Evolutionary conservation across 2,888 invertebrate genomes (phyloP), one percentile per base, ranked within the genome.

Genomic region (Phyto melanocephala): DNA sequence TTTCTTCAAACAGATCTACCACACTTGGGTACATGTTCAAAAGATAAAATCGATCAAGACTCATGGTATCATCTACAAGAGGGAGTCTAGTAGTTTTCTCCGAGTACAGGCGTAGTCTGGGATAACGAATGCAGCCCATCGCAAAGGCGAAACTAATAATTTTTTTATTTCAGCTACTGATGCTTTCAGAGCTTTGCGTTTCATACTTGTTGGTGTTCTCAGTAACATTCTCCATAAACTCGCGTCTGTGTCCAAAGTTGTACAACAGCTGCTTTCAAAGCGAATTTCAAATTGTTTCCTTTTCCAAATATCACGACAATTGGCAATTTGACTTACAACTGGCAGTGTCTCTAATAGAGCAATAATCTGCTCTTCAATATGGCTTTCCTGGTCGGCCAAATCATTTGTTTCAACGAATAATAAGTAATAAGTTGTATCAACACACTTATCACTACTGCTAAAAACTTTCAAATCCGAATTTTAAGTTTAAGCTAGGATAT

Each of bases 1-100:
- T 52, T 35, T 68, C 45, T 58, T 24, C 80, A 80, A 54, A 40
- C 68, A 68, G 63, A 13, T 68, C 68, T 42, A 81, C 76, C 58
- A 81, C 76, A 76, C 67, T 60, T 47, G 75, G 56, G 63, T 70
- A 75, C 75, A 70, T 76, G 22, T 70, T 54, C 58, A 75, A 67
- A 24, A 60, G 37, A 60, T 72, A 71, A 22, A 76, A 76, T 13
- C 63, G 33, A 58, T 71, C 75, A 45, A 56, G 65, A 37, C 56
- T 75, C 54, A 80, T 80, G n/a, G 67, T 60, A 62, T 68, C 80
- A 54, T 67, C 67, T 65, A 68, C 52, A 72, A 70, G 52, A 40
- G 47, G 47, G 20, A 58, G 47, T 5, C 28, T 28, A 3, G 28
- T 28, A 6, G 28, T 6, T 5, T 28, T 28, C 28, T 28, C 28